These are phyloP conservation scores for Macrostomum lignano DNA, from an alignment of 1,140 invertebrate genomes.

Conservation along the genomic window DNA sequence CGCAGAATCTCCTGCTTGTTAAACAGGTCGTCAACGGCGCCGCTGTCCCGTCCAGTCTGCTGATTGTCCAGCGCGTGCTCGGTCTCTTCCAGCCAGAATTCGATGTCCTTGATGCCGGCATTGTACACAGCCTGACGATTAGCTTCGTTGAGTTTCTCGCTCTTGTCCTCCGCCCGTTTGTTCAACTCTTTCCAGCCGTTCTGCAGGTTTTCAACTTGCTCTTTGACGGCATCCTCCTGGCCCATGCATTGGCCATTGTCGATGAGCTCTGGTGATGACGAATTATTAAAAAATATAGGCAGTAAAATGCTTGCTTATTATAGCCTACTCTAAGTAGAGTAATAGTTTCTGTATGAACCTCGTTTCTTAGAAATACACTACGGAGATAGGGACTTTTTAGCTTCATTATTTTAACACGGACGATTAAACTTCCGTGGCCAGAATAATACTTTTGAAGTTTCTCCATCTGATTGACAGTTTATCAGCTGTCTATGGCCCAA, in stretches of 20 bases:
- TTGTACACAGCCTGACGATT: constrained; percentile 95
- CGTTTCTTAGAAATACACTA: no score
- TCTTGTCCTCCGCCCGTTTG: constrained; percentile 87
- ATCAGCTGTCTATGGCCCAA: no score
- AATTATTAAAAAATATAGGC: no score
- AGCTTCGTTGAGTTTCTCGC: constrained; percentile 82
- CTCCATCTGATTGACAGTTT: no score
- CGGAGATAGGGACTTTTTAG: no score
- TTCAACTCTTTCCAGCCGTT: constrained; percentile 95
- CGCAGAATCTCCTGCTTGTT: constrained; percentile 96
- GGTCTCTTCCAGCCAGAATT: constrained; percentile 90
- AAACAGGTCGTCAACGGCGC: constrained; percentile 90
- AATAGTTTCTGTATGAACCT: no score
- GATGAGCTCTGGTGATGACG: no score
- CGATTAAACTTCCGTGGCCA: no score
- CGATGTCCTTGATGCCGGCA: constrained; percentile 92
- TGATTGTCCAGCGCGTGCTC: constrained; percentile 81
- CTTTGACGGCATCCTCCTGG: constrained; percentile 30
- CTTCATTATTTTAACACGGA: no score
- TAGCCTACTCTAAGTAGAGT: no score
- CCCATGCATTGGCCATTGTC: constrained; percentile 31
- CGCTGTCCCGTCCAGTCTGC: constrained; percentile 86
- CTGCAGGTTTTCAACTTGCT: constrained; percentile 61
- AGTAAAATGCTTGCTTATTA: no score
- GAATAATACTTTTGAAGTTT: no score